Conservation (phyloP, 37 sponge, comb jelly and placozoan species). For the Geodia barretti region DNA sequence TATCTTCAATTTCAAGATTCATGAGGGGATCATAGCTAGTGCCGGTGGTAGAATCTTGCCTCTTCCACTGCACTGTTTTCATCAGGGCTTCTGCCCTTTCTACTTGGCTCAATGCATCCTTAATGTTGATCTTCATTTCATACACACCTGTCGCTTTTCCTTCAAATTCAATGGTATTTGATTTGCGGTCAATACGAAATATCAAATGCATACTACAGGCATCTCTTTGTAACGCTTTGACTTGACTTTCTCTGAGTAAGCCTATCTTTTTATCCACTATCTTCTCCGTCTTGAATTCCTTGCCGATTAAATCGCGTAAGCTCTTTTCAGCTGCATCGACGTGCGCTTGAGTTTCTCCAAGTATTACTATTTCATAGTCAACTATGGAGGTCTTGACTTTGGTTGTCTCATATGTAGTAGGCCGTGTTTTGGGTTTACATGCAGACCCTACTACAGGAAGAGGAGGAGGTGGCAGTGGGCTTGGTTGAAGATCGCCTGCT, state of each 20-base stretch:
- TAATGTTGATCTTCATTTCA: conserved; percentile 18
- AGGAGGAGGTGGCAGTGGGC: too few species aligned
- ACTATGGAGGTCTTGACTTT: too few species aligned
- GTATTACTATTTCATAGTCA: conserved; percentile 18
- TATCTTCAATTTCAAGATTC: conserved; percentile 46
- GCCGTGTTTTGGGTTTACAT: not conserved
- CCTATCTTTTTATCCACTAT: conserved; percentile 28
- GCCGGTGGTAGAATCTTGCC: conserved; percentile 13
- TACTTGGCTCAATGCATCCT: not conserved
- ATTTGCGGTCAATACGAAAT: conserved; percentile 33
- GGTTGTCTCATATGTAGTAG: not conserved
- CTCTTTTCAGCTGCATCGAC: conserved; percentile 23
- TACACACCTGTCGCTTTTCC: conserved; percentile 14
- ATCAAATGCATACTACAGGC: conserved; percentile 8
- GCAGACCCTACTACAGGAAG: not conserved
- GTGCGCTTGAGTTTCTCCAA: conserved; percentile 17
- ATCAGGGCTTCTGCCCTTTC: conserved; percentile 29
- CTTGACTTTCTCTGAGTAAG: not conserved
- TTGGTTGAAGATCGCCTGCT: not conserved
- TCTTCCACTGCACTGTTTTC: conserved; percentile 39
- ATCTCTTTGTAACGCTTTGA: not conserved
- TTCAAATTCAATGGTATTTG: conserved; percentile 13
- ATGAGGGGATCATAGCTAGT: conserved; percentile 15
- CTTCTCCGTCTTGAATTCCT: conserved; percentile 5
- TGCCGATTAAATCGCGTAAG: conserved; percentile 5